These are phyloP conservation scores for Netelia fuscicornis DNA, from an alignment of 2,888 invertebrate species.

Conservation along the genomic window DNA sequence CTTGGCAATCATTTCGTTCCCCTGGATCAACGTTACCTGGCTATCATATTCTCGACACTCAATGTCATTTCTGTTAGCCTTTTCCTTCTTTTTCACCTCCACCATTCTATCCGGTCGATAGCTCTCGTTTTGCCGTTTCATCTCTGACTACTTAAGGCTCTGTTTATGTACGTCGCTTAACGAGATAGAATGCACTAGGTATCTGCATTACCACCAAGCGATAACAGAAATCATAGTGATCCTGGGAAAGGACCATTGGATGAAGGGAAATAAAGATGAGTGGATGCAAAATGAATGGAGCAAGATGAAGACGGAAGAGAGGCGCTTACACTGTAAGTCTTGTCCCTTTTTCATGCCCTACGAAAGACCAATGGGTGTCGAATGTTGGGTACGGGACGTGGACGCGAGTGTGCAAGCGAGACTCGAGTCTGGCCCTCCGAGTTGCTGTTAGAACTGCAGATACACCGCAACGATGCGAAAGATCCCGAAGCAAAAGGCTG, in stretches of 20 bases:
- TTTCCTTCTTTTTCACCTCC: conserved; percentile 13
- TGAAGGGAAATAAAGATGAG: conserved; percentile 17
- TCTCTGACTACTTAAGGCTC: conserved; percentile 3
- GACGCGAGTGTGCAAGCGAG: conserved; percentile 48
- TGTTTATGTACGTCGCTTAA: conserved; percentile 13
- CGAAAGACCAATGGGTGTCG: conserved; percentile 49
- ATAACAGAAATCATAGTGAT: conserved; percentile 38
- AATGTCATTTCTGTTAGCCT: not conserved
- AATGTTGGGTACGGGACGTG: conserved; percentile 36
- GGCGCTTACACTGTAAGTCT: conserved; percentile 34
- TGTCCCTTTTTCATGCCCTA: conserved; percentile 18
- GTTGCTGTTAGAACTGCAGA: conserved; percentile 44
- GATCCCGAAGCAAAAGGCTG: conserved; percentile 35
- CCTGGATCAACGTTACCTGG: not conserved
- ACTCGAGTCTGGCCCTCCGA: conserved; percentile 7
- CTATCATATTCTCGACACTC: not conserved
- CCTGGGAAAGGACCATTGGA: conserved; percentile 47
- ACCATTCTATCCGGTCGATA: conserved; percentile 2
- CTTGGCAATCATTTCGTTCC: not conserved
- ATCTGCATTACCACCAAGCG: not conserved
- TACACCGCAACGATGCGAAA: conserved; percentile 48
- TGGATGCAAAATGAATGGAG: not conserved
- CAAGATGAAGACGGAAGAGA: conserved; percentile 12
- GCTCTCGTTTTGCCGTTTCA: conserved; percentile 13
- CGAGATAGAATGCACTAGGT: not conserved